Conservation (phyloP, 2,888 invertebrate species). For the Salpingus planirostris region DNA sequence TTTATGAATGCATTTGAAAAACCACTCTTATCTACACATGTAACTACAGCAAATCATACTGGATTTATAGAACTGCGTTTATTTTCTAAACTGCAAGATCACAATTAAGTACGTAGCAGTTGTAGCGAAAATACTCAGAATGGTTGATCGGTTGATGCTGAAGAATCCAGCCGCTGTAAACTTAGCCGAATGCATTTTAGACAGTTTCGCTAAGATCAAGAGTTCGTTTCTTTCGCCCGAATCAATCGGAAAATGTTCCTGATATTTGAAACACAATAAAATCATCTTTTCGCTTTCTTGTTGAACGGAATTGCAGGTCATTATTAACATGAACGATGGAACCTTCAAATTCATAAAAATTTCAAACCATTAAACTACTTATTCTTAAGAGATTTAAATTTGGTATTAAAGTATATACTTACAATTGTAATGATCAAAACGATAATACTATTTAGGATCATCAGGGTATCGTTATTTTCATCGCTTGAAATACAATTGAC, state of each 20-base stretch:
- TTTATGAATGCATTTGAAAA: no score
- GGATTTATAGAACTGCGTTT: no score
- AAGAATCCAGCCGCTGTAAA: slow-evolving; percentile 2
- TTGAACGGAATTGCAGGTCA: not conserved
- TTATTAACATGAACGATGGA: not conserved
- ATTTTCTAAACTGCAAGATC: not conserved
- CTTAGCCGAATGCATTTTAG: not conserved
- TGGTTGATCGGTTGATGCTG: not conserved
- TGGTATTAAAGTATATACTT: no score
- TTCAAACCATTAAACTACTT: no score
- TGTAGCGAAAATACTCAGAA: not conserved
- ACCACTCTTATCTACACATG: no score
- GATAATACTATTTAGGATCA: no score
- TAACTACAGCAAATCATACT: no score
- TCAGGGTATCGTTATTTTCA: no score
- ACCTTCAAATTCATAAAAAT: no score
- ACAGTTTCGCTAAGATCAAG: not conserved
- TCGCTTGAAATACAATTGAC: no score
- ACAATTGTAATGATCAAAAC: no score
- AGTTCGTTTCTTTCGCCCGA: not conserved
- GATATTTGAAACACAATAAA: not conserved
- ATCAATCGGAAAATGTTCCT: slow-evolving; percentile 1
- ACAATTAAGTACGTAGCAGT: slow-evolving; percentile 2
- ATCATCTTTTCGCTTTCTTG: slow-evolving; percentile 2
- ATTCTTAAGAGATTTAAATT: no score